Conservation (phyloP, 2,888 invertebrate genomes). For the Exocentrus adspersus region DNA sequence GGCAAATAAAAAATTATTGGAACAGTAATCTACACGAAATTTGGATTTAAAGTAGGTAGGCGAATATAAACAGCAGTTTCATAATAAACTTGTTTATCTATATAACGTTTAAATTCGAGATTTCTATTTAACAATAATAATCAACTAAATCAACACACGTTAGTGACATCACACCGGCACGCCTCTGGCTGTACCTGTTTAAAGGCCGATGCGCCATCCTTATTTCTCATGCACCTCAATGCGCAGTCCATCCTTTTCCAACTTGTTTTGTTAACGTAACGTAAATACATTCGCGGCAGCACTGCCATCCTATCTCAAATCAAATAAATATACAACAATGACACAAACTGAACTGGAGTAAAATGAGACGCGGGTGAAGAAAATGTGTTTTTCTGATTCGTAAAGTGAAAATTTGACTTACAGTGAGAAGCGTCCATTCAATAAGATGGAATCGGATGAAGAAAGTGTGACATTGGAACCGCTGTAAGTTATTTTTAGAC, state of each 20-base stretch:
- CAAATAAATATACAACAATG: not conserved
- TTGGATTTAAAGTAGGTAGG: no score
- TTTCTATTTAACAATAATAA: no score
- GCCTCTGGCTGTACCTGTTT: slow-evolving; percentile 11
- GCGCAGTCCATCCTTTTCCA: not conserved
- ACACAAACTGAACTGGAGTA: not conserved
- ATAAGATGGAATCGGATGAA: slow-evolving; percentile 13
- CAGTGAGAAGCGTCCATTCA: not conserved
- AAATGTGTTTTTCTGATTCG: slow-evolving; percentile 7
- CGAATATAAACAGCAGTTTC: no score
- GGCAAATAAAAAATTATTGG: no score
- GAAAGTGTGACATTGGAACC: slow-evolving; percentile 15
- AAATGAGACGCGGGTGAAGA: not conserved
- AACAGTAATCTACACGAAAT: no score
- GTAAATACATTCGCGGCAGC: not conserved
- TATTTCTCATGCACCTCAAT: not conserved
- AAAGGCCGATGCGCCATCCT: not conserved
- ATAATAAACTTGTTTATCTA: no score
- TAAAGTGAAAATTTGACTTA: slow-evolving; percentile 2
- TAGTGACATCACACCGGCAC: not conserved
- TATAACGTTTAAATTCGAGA: no score
- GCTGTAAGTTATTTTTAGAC: slow-evolving; percentile 25
- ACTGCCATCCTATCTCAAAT: not conserved
- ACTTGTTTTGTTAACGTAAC: not conserved
- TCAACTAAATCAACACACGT: not conserved